Evolutionary conservation across 2,888 invertebrate genomes (phyloP), one percentile per base, ranked within the genome.

Genomic region (Ceramica pisi): DNA sequence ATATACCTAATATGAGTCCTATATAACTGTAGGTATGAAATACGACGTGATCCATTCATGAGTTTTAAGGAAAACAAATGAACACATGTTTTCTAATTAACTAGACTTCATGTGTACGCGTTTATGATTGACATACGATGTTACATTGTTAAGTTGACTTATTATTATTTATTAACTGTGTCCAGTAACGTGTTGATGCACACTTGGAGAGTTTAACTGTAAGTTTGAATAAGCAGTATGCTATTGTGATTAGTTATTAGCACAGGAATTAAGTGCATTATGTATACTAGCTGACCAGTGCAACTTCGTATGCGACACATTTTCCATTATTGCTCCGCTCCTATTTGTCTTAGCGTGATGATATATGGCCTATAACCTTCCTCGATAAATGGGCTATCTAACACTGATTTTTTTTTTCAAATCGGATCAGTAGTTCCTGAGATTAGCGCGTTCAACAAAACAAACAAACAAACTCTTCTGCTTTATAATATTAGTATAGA

Each of bases 31-130:
- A 23, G 14, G 7, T 55, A 41, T 10, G 3, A 8, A 9, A 35
- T 38, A 46, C 66, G 55, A 51, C 56, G 56, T 56, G n/a, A 16
- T 26, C 59, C 75, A 75, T 78, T 78, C 76, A 67, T 57, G 16
- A 61, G 46, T 50, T 62, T 67, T 57, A 61, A 71, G 76, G 75
- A 69, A 75, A 64, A 64, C 38, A 21, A 57, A 38, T 44, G 44
- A 59, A 67, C 12, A 55, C 14, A 23, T 31, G 26, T 59, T 75
- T 57, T 57, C 56, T 57, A 38, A 48, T 23, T 38, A 19, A n/a
- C 46, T 19, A 38, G 23, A 23, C 55, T 44, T 64, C 21, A 35
- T 59, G 50, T 64, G 31, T 12, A 19, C 26, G 38, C 23, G 10
- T 2, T n/a, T 67, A 26, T 46, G n/a, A 62, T 68, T 80, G 75